Percentiles rank a stretch among this genome's conserved stretches.
Conservation (phyloP, 2,888 invertebrate genomes). For the Diachrysia chrysitis region DNA sequence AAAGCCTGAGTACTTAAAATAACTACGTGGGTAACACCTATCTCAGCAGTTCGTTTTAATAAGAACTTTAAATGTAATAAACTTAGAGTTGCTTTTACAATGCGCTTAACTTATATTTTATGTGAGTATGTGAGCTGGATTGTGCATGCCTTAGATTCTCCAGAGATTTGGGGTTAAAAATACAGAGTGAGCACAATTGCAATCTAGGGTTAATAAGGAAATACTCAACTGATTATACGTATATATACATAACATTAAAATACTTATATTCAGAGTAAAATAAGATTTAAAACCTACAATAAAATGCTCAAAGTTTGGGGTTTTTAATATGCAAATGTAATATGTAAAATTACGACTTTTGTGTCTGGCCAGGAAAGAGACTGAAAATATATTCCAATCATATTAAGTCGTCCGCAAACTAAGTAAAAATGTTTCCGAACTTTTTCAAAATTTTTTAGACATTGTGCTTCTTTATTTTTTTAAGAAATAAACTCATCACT, state of each 20-base stretch:
- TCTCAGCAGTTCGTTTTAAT: background rate
- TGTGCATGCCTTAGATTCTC: background rate
- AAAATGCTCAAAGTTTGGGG: no score
- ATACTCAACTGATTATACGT: background rate
- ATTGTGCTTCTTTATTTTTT: background rate
- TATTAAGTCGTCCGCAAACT: slow-evolving; percentile 27
- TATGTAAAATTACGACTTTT: background rate
- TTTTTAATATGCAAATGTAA: background rate
- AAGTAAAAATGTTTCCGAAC: no score
- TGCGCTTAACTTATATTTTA: no score
- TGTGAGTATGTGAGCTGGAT: background rate
- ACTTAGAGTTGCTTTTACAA: slow-evolving; percentile 3
- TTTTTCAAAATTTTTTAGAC: slow-evolving; percentile 21
- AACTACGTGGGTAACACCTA: background rate
- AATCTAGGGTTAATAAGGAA: background rate
- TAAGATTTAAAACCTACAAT: no score
- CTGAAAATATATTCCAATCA: slow-evolving; percentile 38
- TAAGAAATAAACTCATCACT: background rate
- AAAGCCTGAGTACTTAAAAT: background rate
- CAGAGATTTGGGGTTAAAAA: background rate
- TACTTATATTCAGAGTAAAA: no score
- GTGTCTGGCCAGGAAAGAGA: background rate
- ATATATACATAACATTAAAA: no score
- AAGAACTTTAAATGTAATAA: background rate
- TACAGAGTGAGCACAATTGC: background rate